A percentile compares a stretch with the other conserved stretches of the same genome.
phyloP scores from a whole-genome alignment of 2,113 vertebrate species.

The Platichthys flesus region DNA sequence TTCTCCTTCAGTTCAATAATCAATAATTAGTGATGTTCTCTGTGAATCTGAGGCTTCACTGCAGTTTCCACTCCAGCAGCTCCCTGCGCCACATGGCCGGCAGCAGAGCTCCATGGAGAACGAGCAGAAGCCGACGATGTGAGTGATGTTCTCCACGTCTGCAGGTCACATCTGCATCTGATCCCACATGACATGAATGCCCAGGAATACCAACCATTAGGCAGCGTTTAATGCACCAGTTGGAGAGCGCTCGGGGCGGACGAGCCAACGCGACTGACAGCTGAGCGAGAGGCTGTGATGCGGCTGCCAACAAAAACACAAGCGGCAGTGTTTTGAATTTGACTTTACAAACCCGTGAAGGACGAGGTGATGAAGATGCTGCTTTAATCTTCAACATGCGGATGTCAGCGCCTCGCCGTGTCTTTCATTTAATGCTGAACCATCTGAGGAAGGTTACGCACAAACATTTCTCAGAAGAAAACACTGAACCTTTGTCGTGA shows the following conservation, averaged over 20 bases:
- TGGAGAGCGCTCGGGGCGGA: background rate
- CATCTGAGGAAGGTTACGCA: background rate
- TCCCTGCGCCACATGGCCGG: no score
- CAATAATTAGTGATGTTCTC: no score
- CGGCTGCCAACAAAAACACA: slow-evolving; percentile 26
- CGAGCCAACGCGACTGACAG: slow-evolving; percentile 10
- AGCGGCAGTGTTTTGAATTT: background rate
- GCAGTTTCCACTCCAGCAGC: background rate
- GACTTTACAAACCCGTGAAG: background rate
- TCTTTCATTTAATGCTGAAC: background rate
- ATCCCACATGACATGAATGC: slow-evolving; percentile 32
- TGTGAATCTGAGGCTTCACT: background rate
- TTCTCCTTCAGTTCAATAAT: no score
- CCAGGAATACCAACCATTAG: background rate
- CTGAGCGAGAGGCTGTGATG: background rate
- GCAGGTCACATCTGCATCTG: slow-evolving; percentile 30
- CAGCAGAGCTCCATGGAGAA: background rate
- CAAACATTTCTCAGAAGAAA: slow-evolving; percentile 15
- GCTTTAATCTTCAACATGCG: background rate
- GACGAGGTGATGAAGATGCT: background rate
- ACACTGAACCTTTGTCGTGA: background rate
- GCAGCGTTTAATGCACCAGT: background rate
- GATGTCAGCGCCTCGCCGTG: background rate
- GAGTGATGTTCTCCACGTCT: background rate
- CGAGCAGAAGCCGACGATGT: background rate